Evolutionary conservation across 2,888 invertebrate genomes (phyloP).

Genomic region (Callimorpha dominula): DNA sequence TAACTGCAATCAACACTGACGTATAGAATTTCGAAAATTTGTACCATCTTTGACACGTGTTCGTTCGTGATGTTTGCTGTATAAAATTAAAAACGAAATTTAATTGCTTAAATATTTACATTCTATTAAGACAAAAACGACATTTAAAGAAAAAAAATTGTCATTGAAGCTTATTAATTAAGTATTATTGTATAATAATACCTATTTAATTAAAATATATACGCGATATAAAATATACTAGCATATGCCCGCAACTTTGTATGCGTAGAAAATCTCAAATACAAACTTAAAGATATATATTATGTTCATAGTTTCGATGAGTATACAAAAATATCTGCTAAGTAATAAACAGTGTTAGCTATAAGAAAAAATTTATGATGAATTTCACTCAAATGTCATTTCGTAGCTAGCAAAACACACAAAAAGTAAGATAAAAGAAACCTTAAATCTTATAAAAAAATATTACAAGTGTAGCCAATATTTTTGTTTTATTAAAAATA

Average conservation of each 20-base stretch:
- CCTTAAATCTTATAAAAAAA: background rate
- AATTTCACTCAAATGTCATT: background rate
- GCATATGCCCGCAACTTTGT: no score
- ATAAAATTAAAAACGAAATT: conserved; percentile 6
- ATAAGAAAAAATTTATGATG: background rate
- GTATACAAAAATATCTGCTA: background rate
- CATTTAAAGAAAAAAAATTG: background rate
- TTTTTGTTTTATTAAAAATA: background rate
- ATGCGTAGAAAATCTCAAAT: background rate
- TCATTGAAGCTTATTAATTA: no score
- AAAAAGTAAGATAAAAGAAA: background rate
- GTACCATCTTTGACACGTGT: conserved; percentile 63
- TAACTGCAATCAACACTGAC: conserved; percentile 87
- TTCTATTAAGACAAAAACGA: background rate
- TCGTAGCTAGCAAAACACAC: background rate
- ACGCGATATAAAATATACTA: no score
- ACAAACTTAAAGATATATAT: background rate
- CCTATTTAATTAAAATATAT: no score
- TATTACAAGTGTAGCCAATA: background rate
- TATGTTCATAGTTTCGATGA: background rate
- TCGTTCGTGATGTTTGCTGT: conserved; percentile 16
- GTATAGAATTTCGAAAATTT: conserved; percentile 84
- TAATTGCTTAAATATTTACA: conserved; percentile 1
- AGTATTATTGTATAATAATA: no score
- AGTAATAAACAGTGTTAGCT: background rate